Evolutionary conservation across 2,888 invertebrate genomes (phyloP), one percentile per base, ranked within the genome.

Genomic region (Dasysyrphus albostriatus): DNA sequence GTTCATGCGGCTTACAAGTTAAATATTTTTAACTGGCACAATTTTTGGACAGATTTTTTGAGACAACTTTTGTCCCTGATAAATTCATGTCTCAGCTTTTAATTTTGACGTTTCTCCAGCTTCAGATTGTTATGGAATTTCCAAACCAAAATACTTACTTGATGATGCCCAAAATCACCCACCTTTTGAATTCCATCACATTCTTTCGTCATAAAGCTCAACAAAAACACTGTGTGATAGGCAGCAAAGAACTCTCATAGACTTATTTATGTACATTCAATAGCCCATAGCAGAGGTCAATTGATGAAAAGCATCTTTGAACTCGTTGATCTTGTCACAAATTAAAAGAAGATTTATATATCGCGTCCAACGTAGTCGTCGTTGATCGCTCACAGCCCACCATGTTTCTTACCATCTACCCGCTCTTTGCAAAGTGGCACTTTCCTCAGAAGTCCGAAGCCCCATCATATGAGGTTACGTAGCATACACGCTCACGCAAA

Each of bases 321-420:
- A 92, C 92, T 92, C 91, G 92, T 92, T 92, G 92, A 92, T 92
- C 92, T 92, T 92, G 92, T 92, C 91, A 92, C 92, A 92, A 92
- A 92, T 92, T 92, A 92, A 92, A 91, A 90, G 90, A 91, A 91
- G 91, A 91, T 91, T 92, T 91, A 91, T 92, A 91, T 89, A 89
- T 89, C 24, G 59, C 81, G 79, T 81, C 32, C 37, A 59, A 59
- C 42, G 65, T 29, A 7, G 65, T 29, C 12, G n/a, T n/a, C 10
- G 29, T 54, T 24, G 12, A n/a, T 32, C 51, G 77, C 42, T 32
- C 51, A 75, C 42, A 24, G 19, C 56, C 75, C 67, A 65, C 72
- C 39, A 47, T 47, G 16, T 19, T 44, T 67, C 39, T 69, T 54
- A 54, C 69, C 37, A 32, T 14, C 37, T 29, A 54, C 51, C 47